Percentiles rank a stretch among this genome's conserved stretches.
Evolutionary conservation across 2,888 invertebrate species (phyloP).

Genomic region (Stenodema calcarata): DNA sequence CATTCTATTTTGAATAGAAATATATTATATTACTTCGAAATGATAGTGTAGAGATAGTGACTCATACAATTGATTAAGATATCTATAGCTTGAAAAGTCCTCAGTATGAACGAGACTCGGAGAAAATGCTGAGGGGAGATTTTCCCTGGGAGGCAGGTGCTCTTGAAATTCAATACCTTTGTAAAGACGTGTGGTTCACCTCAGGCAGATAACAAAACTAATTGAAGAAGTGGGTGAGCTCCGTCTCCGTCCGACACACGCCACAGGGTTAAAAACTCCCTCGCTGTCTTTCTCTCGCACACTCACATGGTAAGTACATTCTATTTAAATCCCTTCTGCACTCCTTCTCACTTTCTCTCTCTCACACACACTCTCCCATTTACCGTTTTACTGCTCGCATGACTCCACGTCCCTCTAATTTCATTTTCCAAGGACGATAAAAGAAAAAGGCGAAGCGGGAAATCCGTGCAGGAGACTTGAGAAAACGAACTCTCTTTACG

Average conservation of each 20-base stretch:
- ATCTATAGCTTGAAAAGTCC: too few species aligned
- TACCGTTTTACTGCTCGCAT: not conserved
- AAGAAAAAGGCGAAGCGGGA: not conserved
- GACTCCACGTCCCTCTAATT: not conserved
- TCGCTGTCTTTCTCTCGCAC: not conserved
- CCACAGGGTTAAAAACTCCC: not conserved
- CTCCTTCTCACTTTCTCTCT: not conserved
- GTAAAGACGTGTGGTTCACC: conserved; percentile 25
- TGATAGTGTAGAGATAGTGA: too few species aligned
- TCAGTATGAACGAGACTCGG: too few species aligned
- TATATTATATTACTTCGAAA: too few species aligned
- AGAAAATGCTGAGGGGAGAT: not conserved
- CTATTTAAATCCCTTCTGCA: not conserved
- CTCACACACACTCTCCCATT: not conserved
- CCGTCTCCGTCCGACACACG: not conserved
- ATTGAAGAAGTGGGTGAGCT: not conserved
- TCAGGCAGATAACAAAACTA: conserved; percentile 36
- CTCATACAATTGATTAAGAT: too few species aligned
- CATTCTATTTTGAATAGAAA: too few species aligned
- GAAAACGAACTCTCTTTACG: not conserved
- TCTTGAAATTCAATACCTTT: conserved; percentile 16
- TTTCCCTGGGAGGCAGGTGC: not conserved
- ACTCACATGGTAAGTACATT: too few species aligned
- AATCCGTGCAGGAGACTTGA: not conserved
- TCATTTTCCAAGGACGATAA: not conserved